These are phyloP conservation scores for Sipha flava DNA, from an alignment of 1,140 invertebrate genomes.

Conservation along the genomic window DNA sequence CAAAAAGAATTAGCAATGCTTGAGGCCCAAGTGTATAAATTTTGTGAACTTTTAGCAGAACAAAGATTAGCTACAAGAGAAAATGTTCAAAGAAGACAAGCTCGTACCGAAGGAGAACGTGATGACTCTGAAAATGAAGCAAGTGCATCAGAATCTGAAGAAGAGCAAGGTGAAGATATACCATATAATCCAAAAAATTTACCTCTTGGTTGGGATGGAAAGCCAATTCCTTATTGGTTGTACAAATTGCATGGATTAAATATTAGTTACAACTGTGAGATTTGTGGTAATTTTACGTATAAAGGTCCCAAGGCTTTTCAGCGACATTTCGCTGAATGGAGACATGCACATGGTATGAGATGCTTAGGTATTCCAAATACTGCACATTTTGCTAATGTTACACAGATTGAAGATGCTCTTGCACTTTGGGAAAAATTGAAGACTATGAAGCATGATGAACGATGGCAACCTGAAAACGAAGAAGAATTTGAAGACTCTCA, in stretches of 20 bases:
- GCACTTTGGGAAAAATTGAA: conserved; percentile 95
- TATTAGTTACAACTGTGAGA: conserved; percentile 98
- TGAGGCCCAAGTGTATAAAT: conserved; percentile 82
- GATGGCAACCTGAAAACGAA: conserved; percentile 93
- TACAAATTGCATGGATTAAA: conserved; percentile 99
- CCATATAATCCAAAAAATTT: conserved; percentile 99
- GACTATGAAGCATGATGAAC: conserved; percentile 84
- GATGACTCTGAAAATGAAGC: conserved; percentile 89
- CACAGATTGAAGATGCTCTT: conserved; percentile 96
- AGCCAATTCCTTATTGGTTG: conserved; percentile 98
- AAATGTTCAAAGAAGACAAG: conserved; percentile 97
- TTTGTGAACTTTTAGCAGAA: conserved; percentile 62
- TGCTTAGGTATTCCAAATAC: conserved; percentile 99
- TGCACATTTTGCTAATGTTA: conserved; percentile 99
- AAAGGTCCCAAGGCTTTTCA: conserved; percentile 99
- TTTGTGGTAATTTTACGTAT: conserved; percentile 99
- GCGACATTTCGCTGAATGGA: conserved; percentile 98
- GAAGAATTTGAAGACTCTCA: conserved; percentile 98
- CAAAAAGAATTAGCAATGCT: conserved; percentile 74
- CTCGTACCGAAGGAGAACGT: conserved; percentile 86
- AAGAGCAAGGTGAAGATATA: conserved; percentile 85
- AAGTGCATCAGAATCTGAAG: conserved; percentile 73
- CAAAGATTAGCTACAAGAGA: conserved; percentile 88
- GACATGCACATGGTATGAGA: conserved; percentile 98
- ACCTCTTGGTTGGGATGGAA: conserved; percentile 98